Evolutionary conservation across 2,888 invertebrate species (phyloP).

Genomic region (Phalera bucephala): DNA sequence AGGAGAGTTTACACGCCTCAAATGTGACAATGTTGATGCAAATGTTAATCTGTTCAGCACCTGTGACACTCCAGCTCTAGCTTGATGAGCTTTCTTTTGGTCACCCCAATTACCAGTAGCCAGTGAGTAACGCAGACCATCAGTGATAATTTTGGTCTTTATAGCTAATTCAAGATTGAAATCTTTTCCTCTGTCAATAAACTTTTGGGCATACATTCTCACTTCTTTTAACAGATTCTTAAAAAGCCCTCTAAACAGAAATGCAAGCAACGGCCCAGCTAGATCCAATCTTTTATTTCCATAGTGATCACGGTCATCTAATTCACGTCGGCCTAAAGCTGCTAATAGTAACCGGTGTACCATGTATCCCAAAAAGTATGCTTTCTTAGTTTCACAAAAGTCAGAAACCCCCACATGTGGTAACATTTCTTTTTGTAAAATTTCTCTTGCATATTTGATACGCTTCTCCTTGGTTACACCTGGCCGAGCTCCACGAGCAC

Average conservation of each 20-base stretch:
- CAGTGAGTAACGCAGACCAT: conserved; percentile 97
- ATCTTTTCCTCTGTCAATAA: conserved; percentile 99
- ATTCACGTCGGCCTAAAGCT: conserved; percentile 96
- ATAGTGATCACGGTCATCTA: conserved; percentile 99
- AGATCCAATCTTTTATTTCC: conserved; percentile 99
- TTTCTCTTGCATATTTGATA: conserved; percentile 99
- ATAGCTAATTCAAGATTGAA: conserved; percentile 98
- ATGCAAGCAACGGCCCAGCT: conserved; percentile 98
- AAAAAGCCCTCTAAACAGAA: conserved; percentile 97
- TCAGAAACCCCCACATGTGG: conserved; percentile 99
- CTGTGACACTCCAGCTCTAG: conserved; percentile 97
- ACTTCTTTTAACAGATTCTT: conserved; percentile 99
- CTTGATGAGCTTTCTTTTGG: conserved; percentile 99
- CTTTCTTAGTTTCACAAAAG: conserved; percentile 99
- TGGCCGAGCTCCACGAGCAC: conserved; percentile 97
- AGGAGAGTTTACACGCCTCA: conserved; percentile 98
- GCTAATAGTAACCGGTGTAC: conserved; percentile 97
- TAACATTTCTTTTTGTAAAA: conserved; percentile 99
- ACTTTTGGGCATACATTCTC: conserved; percentile 98
- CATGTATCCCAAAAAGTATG: conserved; percentile 99
- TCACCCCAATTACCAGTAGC: conserved; percentile 99
- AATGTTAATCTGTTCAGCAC: conserved; percentile 99
- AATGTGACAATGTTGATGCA: conserved; percentile 98
- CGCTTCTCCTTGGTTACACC: conserved; percentile 99
- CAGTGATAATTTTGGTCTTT: conserved; percentile 98